A percentile compares a stretch with the other conserved stretches of the same genome.
Evolutionary conservation across 2,888 invertebrate species (phyloP).

Genomic region (Amblyjoppa proteus): DNA sequence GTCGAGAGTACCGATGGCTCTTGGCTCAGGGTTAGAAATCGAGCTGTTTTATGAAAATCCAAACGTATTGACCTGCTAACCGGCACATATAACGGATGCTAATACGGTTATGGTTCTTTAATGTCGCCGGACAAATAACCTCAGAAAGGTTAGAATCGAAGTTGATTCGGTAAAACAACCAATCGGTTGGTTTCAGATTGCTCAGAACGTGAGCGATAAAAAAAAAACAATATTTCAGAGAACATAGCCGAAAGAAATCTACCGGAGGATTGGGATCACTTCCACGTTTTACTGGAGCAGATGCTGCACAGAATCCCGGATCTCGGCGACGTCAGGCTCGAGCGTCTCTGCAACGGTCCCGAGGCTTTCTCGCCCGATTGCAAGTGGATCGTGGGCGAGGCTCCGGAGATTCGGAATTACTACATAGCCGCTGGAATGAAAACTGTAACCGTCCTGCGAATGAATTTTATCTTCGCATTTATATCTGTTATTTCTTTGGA

Average conservation of each 20-base stretch:
- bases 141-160: too few relatives aligned
- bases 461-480: background rate
- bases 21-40: too few relatives aligned
- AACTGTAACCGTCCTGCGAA: conserved; percentile 85
- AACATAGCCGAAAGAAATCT: conserved; percentile 89
- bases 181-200: too few relatives aligned
- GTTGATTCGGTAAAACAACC: too few relatives aligned
- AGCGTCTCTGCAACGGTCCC: conserved; percentile 94
- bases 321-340: conserved; percentile 91
- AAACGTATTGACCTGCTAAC: too few relatives aligned
- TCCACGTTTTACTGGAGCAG: conserved; percentile 94
- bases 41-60: too few relatives aligned
- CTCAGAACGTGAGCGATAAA: too few relatives aligned
- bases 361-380: conserved; percentile 99
- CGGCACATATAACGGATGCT: too few relatives aligned
- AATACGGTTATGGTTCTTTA: too few relatives aligned
- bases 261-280: conserved; percentile 98
- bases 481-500: conserved; percentile 1
- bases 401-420: conserved; percentile 91
- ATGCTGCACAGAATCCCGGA: conserved; percentile 93
- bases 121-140: too few relatives aligned
- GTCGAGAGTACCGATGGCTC: too few relatives aligned
- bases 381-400: conserved; percentile 97
- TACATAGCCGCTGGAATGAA: conserved; percentile 97
- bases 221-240: conserved; percentile 82